Percentiles rank a stretch among this genome's conserved stretches.
Evolutionary conservation across 2,113 vertebrate species (phyloP).

Genomic region (Brienomyrus brachyistius): DNA sequence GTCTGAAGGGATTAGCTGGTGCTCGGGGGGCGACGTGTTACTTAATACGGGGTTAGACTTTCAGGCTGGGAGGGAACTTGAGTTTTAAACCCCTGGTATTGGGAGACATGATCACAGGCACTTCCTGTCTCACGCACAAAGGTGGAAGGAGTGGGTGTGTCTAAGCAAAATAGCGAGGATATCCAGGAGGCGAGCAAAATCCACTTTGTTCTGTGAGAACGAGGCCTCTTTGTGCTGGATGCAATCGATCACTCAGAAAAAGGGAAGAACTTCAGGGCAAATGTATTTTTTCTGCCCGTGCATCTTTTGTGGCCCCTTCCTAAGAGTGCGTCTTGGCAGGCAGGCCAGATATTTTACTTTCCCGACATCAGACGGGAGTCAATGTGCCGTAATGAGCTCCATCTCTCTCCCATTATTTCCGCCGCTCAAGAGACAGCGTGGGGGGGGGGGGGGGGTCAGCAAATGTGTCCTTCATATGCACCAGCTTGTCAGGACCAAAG

Average conservation of each 20-base stretch:
- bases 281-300: conserved; percentile 54
- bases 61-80: background rate
- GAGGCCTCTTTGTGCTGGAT: conserved; percentile 57
- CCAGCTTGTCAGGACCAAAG: background rate
- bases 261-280: conserved; percentile 59
- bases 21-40: background rate
- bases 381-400: conserved; percentile 61
- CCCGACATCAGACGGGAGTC: conserved; percentile 64
- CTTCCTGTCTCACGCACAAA: background rate
- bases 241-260: conserved; percentile 62
- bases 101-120: background rate
- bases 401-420: conserved; percentile 57
- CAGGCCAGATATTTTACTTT: conserved; percentile 63
- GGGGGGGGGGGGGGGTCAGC: background rate
- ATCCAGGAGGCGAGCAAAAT: background rate
- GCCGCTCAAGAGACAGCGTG: conserved; percentile 39
- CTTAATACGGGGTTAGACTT: background rate
- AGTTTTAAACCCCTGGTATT: background rate
- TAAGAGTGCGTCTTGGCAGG: conserved; percentile 56
- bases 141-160: background rate
- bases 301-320: conserved; percentile 44
- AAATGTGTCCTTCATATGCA: conserved; percentile 10
- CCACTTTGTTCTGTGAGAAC: conserved; percentile 35
- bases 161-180: conserved; percentile 6
- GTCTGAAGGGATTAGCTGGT: background rate